A percentile compares a stretch with the other conserved stretches of the same genome.
Evolutionary conservation across 2,797 vertebrate species (phyloP).

Genomic region (Huso huso): DNA sequence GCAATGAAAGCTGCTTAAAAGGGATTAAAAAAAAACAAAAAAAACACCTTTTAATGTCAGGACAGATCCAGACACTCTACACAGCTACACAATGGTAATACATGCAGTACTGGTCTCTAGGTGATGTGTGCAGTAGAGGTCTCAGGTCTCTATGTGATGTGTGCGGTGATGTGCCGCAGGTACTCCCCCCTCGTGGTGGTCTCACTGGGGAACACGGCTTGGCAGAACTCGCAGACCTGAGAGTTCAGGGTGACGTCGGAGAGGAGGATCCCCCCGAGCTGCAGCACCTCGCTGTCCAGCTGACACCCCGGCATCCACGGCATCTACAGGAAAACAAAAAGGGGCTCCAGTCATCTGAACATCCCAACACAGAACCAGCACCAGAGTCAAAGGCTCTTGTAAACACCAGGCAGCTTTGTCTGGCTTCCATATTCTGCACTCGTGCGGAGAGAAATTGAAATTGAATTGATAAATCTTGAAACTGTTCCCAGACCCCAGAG

Average conservation of each 20-base stretch:
- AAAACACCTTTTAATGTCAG: too few species aligned
- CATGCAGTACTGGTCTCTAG: too few species aligned
- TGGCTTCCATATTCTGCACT: too few species aligned
- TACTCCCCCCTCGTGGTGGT: slow-evolving; percentile 53
- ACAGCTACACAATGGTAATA: too few species aligned
- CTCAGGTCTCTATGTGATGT: slow-evolving; percentile 10
- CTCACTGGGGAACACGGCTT: slow-evolving; percentile 54
- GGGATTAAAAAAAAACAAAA: too few species aligned
- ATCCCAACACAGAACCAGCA: not conserved
- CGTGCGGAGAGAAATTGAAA: not conserved
- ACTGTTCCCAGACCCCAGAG: too few species aligned
- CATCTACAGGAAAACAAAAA: slow-evolving; percentile 35
- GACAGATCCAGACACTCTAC: too few species aligned
- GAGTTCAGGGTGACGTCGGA: slow-evolving; percentile 54
- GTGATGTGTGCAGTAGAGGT: slow-evolving; percentile 43
- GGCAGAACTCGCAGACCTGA: slow-evolving; percentile 64
- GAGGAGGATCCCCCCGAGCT: slow-evolving; percentile 17
- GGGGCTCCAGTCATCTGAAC: not conserved
- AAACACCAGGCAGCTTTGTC: not conserved
- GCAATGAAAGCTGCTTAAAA: too few species aligned
- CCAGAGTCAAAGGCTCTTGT: not conserved
- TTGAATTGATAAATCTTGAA: not conserved
- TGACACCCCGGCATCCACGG: slow-evolving; percentile 36
- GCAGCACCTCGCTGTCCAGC: slow-evolving; percentile 27
- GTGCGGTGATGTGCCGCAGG: slow-evolving; percentile 57